Evolutionary conservation across 2,888 invertebrate genomes (phyloP), one percentile per base, ranked within the genome.

Genomic region (Linnaemya vulpina): DNA sequence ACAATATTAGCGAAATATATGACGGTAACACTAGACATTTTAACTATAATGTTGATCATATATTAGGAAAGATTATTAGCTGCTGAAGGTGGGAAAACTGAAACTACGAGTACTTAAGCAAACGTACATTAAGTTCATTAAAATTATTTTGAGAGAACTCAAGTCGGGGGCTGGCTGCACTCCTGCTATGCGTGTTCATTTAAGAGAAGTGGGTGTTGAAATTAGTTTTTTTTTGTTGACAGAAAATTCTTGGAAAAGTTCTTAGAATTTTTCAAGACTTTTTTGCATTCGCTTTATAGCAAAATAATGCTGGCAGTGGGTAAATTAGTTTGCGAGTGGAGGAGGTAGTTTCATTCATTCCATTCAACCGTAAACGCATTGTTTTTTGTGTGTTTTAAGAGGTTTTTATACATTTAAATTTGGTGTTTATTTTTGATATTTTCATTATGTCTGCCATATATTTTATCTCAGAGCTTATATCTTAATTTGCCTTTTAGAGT

Each of bases 51-150:
- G 78, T 63, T 85, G 63, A 85, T 74, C 81, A 85, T 85, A 85
- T 85, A 85, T 85, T 85, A 85, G 63, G 11, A 58, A 35, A 78
- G 81, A 85, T 85, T 85, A 85, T 85, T 85, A 78, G 81, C 85
- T 85, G 78, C 62, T 77, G 71, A 22, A 60, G 60, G 35, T 40
- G 30, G 30, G 51, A 25, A 55, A 79, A 74, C 58, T 35, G 35
- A 60, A 76, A 67, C 51, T 60, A 67, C 30, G 30, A 30, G 30
- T 30, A 30, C 58, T 46, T 51, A 60, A 68, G 17, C 58, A 22
- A 13, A 40, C 35, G 10, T 46, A 76, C 79, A 79, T 84, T 84
- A 84, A 65, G 62, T 63, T 79, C 58, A 79, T 84, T 79, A 79
- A 30, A 71, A 67, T 60, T 65, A 73, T 73, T 60, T 51, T 3